These are phyloP conservation scores for Columba guinea DNA, from an alignment of 2,797 vertebrate species.

Conservation along the genomic window DNA sequence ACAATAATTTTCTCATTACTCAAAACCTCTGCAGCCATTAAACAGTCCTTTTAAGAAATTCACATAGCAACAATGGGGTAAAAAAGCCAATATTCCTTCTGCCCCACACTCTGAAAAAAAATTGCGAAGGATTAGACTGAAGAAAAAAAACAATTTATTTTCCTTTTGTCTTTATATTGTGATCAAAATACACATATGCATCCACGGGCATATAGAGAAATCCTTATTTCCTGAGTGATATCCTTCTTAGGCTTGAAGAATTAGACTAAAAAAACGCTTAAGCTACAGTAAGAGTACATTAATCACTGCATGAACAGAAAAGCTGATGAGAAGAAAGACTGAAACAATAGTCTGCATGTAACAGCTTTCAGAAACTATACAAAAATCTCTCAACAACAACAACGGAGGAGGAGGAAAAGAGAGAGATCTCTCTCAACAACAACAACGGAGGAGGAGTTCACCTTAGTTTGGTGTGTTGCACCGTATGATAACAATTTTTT, in stretches of 20 bases:
- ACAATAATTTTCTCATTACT: background rate
- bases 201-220: background rate
- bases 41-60: background rate
- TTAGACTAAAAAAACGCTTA: background rate
- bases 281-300: background rate
- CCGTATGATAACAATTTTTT: background rate
- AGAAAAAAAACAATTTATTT: background rate
- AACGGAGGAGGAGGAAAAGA: too few relatives aligned
- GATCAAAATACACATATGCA: background rate
- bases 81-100: rapidly evolving
- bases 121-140: background rate
- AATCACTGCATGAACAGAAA: background rate
- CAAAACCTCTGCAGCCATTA: background rate
- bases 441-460: too few relatives aligned
- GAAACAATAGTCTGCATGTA: background rate
- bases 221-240: background rate
- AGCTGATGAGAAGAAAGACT: background rate
- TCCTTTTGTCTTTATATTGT: background rate
- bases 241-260: background rate
- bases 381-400: too few relatives aligned
- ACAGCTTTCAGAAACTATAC: background rate
- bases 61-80: background rate
- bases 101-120: background rate
- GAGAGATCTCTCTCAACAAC: too few relatives aligned
- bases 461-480: background rate